Conservation (phyloP, 2,888 invertebrate species). For the Metopia argyrocephala region DNA sequence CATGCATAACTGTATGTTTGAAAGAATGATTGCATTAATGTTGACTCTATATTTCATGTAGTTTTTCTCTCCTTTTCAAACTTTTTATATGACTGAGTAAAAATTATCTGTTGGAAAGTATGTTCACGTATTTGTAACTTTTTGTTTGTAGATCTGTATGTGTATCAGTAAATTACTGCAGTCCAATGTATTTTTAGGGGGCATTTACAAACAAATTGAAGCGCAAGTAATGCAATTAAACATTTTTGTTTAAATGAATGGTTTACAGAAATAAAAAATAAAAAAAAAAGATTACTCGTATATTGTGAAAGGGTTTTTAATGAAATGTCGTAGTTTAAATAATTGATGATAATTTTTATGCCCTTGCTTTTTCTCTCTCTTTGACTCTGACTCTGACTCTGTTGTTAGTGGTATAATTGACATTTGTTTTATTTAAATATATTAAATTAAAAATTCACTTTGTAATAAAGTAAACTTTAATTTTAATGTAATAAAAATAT, state of each 20-base stretch:
- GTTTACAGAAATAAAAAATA: conserved; percentile 1
- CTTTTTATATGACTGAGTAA: too few species aligned
- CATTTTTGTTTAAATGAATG: conserved; percentile 38
- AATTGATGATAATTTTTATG: conserved; percentile 33
- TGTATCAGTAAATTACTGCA: neutral
- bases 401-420: too few species aligned
- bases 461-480: too few species aligned
- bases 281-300: conserved; percentile 33
- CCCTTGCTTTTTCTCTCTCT: neutral
- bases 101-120: neutral
- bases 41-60: too few species aligned
- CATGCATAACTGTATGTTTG: too few species aligned
- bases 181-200: conserved; percentile 2
- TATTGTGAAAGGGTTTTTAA: conserved; percentile 60
- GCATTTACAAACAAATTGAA: conserved; percentile 55
- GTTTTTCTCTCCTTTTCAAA: too few species aligned
- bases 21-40: too few species aligned
- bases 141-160: neutral
- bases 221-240: conserved; percentile 64
- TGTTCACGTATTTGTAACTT: neutral
- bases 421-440: too few species aligned
- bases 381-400: too few species aligned
- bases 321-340: conserved; percentile 63
- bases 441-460: too few species aligned
- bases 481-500: too few species aligned